phyloP scores from a whole-genome alignment of 2,888 invertebrate genomes.

The Halocaridina rubra region DNA sequence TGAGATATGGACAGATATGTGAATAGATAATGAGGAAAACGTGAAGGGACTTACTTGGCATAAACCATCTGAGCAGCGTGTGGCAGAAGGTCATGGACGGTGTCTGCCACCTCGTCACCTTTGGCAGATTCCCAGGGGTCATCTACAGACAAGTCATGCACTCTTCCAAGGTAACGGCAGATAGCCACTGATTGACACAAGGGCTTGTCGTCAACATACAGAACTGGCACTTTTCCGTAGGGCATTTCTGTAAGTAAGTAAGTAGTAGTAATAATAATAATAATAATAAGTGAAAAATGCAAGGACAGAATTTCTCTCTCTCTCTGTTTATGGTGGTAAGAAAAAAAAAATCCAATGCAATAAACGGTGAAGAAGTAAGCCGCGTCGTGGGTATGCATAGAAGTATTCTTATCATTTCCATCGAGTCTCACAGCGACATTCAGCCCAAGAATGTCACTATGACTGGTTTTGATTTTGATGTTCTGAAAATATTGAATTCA shows the following conservation, averaged over 20 bases:
- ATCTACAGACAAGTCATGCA: slow-evolving; percentile 41
- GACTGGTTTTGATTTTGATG: too few relatives aligned
- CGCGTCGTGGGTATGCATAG: too few relatives aligned
- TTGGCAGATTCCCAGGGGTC: slow-evolving; percentile 57
- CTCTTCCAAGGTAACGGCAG: slow-evolving; percentile 60
- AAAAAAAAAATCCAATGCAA: too few relatives aligned
- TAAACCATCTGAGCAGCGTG: slow-evolving; percentile 53
- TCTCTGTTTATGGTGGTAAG: too few relatives aligned
- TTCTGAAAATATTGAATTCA: too few relatives aligned
- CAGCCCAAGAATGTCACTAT: too few relatives aligned
- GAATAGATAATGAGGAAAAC: not conserved
- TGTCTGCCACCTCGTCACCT: slow-evolving; percentile 60
- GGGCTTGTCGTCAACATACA: slow-evolving; percentile 57
- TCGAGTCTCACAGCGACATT: not conserved
- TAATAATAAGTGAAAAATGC: not conserved
- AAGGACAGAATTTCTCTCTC: too few relatives aligned
- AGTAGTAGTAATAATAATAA: too few relatives aligned
- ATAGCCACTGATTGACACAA: slow-evolving; percentile 57
- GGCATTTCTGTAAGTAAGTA: slow-evolving; percentile 45
- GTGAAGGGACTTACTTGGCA: slow-evolving; percentile 40
- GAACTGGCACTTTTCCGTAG: slow-evolving; percentile 58
- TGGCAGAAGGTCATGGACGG: slow-evolving; percentile 58
- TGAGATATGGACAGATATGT: too few relatives aligned
- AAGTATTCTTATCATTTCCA: not conserved
- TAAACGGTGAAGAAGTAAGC: too few relatives aligned